These are phyloP conservation scores for Spicauda simplicius DNA, from an alignment of 2,888 invertebrate genomes.

Conservation along the genomic window DNA sequence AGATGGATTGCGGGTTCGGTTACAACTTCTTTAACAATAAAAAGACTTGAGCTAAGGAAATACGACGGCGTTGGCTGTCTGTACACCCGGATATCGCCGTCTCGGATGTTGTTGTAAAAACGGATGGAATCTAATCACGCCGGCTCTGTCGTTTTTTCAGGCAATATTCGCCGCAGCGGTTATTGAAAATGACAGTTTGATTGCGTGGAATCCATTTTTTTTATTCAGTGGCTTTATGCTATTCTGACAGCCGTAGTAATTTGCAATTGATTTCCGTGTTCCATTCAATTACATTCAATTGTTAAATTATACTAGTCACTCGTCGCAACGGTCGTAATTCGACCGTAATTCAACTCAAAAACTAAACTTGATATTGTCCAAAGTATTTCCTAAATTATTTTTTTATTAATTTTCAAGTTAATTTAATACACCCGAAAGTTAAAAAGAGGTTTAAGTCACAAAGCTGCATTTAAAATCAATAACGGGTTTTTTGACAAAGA, in stretches of 20 bases:
- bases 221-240: neutral
- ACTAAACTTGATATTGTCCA: too few relatives aligned
- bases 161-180: slow-evolving; percentile 1
- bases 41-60: slow-evolving; percentile 13
- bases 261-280: too few relatives aligned
- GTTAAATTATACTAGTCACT: neutral
- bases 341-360: too few relatives aligned
- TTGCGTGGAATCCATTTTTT: neutral
- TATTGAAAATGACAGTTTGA: slow-evolving; percentile 17
- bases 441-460: too few relatives aligned
- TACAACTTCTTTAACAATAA: slow-evolving; percentile 17
- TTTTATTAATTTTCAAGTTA: too few relatives aligned
- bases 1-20: neutral
- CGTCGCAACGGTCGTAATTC: too few relatives aligned
- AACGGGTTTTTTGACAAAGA: too few relatives aligned
- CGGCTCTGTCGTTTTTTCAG: neutral
- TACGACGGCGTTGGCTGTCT: slow-evolving; percentile 21
- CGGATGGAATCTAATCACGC: slow-evolving; percentile 5
- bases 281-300: too few relatives aligned
- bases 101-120: slow-evolving; percentile 17
- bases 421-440: too few relatives aligned
- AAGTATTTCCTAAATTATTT: too few relatives aligned
- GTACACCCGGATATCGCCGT: slow-evolving; percentile 18
- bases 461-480: too few relatives aligned
- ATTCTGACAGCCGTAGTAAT: too few relatives aligned